Evolutionary conservation across 2,797 vertebrate genomes (phyloP).

Genomic region (Lepilemur ruficaudatus): DNA sequence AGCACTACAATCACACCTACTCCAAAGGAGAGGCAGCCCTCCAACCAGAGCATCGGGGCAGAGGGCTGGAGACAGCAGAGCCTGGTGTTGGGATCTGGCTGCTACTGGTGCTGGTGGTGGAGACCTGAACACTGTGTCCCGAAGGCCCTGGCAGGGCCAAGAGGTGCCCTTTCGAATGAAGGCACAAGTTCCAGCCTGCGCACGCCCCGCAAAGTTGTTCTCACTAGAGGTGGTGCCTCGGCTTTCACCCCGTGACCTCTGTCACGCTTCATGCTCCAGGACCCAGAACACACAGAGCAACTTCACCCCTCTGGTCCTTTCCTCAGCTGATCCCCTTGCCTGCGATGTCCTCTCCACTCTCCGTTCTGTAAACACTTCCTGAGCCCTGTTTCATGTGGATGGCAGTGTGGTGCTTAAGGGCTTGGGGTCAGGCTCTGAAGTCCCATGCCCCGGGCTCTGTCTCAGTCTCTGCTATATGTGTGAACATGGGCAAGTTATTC

Average conservation of each 20-base stretch:
- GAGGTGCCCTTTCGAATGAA: neutral
- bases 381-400: too few relatives aligned
- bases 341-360: fast-evolving
- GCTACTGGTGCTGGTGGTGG: too few relatives aligned
- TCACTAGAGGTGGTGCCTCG: neutral
- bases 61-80: neutral
- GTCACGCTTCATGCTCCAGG: neutral
- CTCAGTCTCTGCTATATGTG: neutral
- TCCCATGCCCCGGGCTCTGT: neutral
- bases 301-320: neutral
- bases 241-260: neutral
- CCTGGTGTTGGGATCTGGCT: neutral
- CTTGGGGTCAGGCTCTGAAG: neutral
- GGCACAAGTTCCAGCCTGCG: neutral
- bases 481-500: neutral
- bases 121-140: neutral
- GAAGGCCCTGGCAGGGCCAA: neutral
- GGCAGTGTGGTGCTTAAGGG: too few relatives aligned
- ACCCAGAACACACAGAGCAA: neutral
- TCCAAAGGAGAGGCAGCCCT: neutral
- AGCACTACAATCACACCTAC: neutral
- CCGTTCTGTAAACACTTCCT: neutral
- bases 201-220: neutral
- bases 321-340: neutral
- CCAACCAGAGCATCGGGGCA: neutral